phyloP scores from a whole-genome alignment of 2,113 vertebrate species.

The Phylloscopus trochilus region DNA sequence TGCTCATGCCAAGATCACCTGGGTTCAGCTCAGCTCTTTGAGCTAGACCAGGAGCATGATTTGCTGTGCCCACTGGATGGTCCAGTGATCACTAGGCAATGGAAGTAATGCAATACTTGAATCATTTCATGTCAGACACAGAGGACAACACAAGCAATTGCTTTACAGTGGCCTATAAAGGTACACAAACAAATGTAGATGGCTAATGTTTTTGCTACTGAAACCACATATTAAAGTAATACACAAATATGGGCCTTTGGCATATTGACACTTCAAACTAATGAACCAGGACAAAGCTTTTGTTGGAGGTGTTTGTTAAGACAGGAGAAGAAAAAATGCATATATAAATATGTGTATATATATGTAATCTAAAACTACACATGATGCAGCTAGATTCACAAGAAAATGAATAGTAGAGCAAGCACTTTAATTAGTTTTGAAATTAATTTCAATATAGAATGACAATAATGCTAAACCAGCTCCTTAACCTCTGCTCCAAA shows the following conservation, averaged over 20 bases:
- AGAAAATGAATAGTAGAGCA: not conserved
- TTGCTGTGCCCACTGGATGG: not conserved
- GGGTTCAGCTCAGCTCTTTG: not conserved
- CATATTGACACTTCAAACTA: slow-evolving; percentile 36
- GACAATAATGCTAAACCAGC: not conserved
- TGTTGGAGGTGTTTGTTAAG: not conserved
- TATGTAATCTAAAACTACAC: not conserved
- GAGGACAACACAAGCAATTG: not conserved
- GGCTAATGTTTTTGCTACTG: slow-evolving; percentile 56
- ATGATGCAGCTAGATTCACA: not conserved
- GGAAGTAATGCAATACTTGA: not conserved
- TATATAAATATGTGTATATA: not conserved
- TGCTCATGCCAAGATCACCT: not conserved
- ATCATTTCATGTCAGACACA: not conserved
- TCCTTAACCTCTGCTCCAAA: not conserved
- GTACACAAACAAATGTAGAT: slow-evolving; percentile 40
- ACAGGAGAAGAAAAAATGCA: not conserved
- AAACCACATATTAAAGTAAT: slow-evolving; percentile 30
- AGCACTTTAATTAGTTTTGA: not conserved
- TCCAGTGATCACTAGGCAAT: not conserved
- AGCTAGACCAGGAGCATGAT: not conserved
- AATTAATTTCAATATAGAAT: not conserved
- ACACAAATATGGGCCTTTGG: slow-evolving; percentile 27
- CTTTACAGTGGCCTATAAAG: not conserved
- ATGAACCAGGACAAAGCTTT: slow-evolving; percentile 5